These are phyloP conservation scores for Bettongia penicillata DNA, from an alignment of 2,113 vertebrate genomes.

Conservation along the genomic window DNA sequence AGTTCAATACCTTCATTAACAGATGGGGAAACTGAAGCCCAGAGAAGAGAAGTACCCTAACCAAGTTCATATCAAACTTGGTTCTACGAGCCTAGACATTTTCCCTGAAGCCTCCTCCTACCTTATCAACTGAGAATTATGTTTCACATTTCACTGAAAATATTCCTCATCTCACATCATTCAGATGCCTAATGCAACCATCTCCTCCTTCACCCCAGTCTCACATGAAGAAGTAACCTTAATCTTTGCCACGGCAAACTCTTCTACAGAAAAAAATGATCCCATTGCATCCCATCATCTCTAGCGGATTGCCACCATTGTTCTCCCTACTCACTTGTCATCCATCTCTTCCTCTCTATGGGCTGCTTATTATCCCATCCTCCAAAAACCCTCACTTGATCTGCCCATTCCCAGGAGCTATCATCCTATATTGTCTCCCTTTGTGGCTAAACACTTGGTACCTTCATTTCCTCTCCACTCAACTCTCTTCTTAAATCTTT, in stretches of 20 bases:
- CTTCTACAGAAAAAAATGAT: background rate
- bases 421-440: background rate
- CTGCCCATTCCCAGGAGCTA: background rate
- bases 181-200: background rate
- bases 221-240: background rate
- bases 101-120: background rate
- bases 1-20: background rate
- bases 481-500: background rate
- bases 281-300: background rate
- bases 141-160: background rate
- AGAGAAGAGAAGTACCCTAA: background rate
- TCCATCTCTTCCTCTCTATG: background rate
- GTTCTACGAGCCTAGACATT: background rate
- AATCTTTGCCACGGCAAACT: background rate
- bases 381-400: background rate
- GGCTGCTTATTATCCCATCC: background rate
- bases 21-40: background rate
- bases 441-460: background rate
- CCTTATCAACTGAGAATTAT: background rate
- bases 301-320: background rate
- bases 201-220: background rate
- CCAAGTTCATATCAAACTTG: background rate
- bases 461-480: background rate
- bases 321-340: background rate
- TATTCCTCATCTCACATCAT: background rate